Conservation (phyloP, 2,888 invertebrate species). For the Eurois occulta region DNA sequence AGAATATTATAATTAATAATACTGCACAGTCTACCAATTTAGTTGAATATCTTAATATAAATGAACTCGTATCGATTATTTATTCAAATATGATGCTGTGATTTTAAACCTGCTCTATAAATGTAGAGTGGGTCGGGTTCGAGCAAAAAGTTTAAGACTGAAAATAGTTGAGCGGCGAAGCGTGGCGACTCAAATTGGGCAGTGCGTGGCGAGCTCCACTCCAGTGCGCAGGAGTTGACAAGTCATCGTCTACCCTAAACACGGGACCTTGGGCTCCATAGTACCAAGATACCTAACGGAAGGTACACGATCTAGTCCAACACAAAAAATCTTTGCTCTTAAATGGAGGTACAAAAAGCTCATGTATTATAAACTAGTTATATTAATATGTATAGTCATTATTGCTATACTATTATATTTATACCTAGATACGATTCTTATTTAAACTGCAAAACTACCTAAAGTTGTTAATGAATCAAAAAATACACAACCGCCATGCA, state of each 20-base stretch:
- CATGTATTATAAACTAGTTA: neutral
- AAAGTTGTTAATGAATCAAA: conserved; percentile 43
- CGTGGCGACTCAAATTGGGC: conserved; percentile 78
- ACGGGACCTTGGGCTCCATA: conserved; percentile 51
- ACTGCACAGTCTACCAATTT: conserved; percentile 2
- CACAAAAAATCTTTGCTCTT: conserved; percentile 21
- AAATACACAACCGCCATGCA: conserved; percentile 27
- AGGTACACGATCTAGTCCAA: conserved; percentile 18
- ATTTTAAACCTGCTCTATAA: conserved; percentile 55
- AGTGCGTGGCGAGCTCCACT: conserved; percentile 79
- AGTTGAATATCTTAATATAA: conserved; percentile 17
- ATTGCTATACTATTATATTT: conserved; percentile 22
- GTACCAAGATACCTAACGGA: conserved; percentile 37
- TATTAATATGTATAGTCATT: conserved; percentile 16
- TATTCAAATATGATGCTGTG: conserved; percentile 55
- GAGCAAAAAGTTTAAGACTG: conserved; percentile 74
- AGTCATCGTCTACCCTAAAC: conserved; percentile 76
- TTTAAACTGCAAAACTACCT: conserved; percentile 26
- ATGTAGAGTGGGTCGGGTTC: conserved; percentile 55
- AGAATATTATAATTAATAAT: conserved; percentile 41
- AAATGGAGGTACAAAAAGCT: conserved; percentile 22
- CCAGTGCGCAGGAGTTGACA: conserved; percentile 79
- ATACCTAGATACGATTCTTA: neutral
- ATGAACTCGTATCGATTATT: conserved; percentile 37
- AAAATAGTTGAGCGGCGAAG: conserved; percentile 79